phyloP scores from a whole-genome alignment of 2,797 vertebrate species.

The Halcyon smyrnensis region DNA sequence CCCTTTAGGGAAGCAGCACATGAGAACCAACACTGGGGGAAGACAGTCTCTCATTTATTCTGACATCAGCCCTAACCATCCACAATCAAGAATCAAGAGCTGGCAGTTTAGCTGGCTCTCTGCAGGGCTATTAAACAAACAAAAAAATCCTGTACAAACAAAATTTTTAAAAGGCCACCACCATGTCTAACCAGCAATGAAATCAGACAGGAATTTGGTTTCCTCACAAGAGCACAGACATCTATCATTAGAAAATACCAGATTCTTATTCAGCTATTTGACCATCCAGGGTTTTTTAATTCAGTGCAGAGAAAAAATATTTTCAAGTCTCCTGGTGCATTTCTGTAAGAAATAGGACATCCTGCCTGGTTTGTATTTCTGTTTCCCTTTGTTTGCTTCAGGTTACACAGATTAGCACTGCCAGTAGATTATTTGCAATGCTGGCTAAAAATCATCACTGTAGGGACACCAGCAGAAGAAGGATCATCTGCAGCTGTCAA shows the following conservation, averaged over 20 bases:
- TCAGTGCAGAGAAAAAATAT: not conserved
- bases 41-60: not conserved
- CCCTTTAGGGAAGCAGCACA: not conserved
- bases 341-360: not conserved
- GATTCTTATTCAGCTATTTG: not conserved
- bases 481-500: slow-evolving; percentile 13
- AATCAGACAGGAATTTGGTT: not conserved
- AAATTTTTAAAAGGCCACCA: not conserved
- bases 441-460: not conserved
- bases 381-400: not conserved
- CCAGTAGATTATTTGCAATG: not conserved
- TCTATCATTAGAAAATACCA: not conserved
- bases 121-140: not conserved
- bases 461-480: not conserved
- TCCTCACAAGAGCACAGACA: not conserved
- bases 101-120: not conserved
- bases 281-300: not conserved
- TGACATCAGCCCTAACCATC: not conserved
- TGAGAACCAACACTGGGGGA: not conserved
- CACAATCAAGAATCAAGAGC: not conserved
- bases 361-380: not conserved
- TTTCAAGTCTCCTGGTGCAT: not conserved
- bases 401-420: not conserved
- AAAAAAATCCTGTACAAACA: not conserved
- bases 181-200: not conserved